Percentiles rank a stretch among this genome's conserved stretches.
phyloP scores from a whole-genome alignment of 2,888 invertebrate genomes.

The Eupithecia insigniata region DNA sequence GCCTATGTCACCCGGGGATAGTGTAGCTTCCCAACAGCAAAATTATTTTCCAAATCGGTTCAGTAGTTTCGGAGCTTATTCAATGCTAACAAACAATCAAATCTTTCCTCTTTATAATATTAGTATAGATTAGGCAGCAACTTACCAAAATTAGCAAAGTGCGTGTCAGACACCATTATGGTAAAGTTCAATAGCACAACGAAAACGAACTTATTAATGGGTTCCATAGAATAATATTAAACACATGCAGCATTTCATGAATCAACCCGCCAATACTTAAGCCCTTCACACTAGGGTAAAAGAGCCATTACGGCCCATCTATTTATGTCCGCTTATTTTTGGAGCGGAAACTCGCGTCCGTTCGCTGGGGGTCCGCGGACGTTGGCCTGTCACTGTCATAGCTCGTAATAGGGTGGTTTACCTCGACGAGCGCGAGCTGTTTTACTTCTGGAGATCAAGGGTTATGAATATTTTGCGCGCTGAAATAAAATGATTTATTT shows the following conservation, averaged over 20 bases:
- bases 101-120: no score
- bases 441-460: background rate
- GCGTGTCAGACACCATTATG: background rate
- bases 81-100: no score
- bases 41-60: no score
- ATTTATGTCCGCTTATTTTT: conserved; percentile 59
- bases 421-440: conserved; percentile 11
- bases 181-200: background rate
- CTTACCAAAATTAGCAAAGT: background rate
- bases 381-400: conserved; percentile 43
- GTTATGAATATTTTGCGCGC: background rate
- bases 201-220: background rate
- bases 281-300: conserved; percentile 36
- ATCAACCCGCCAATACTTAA: conserved; percentile 34
- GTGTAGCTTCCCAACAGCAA: no score
- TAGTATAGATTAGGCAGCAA: no score
- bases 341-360: conserved; percentile 62
- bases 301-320: conserved; percentile 51
- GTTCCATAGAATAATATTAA: background rate
- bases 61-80: no score
- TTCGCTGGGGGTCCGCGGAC: conserved; percentile 66
- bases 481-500: background rate
- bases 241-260: conserved; percentile 20
- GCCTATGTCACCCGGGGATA: no score
- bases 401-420: conserved; percentile 32